phyloP scores from a whole-genome alignment of 37 sponge, comb jelly and placozoan species.

The Axinella damicornis region DNA sequence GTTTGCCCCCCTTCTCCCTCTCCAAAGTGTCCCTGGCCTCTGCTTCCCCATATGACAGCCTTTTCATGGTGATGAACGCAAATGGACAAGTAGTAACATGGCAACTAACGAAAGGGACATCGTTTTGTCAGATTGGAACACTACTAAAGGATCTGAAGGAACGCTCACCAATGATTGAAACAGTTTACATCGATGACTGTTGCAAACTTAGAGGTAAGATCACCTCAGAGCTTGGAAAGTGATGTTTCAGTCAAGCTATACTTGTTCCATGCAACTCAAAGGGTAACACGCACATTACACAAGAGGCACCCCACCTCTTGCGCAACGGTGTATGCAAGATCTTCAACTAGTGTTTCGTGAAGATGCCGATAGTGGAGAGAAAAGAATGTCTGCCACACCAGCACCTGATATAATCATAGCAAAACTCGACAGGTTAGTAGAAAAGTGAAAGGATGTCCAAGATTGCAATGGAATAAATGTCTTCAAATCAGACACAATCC shows the following conservation, averaged over 20 bases:
- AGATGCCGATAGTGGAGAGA: slow-evolving; percentile 18
- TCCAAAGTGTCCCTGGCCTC: no score
- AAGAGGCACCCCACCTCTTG: slow-evolving; percentile 19
- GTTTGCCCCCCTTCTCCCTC: no score
- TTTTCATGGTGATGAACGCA: slow-evolving; percentile 25
- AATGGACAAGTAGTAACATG: slow-evolving; percentile 47
- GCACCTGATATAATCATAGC: neutral
- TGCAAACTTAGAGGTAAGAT: slow-evolving; percentile 31
- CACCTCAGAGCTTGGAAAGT: slow-evolving; percentile 22
- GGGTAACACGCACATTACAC: slow-evolving; percentile 9
- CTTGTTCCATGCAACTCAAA: slow-evolving; percentile 65
- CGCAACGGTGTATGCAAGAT: slow-evolving; percentile 8
- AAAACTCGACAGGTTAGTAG: slow-evolving; percentile 28
- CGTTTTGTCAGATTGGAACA: slow-evolving; percentile 17
- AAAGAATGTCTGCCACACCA: slow-evolving; percentile 26
- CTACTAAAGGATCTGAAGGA: neutral
- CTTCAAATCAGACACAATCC: slow-evolving; percentile 5
- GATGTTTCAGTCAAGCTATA: slow-evolving; percentile 22
- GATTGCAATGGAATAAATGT: neutral
- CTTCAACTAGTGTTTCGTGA: slow-evolving; percentile 37
- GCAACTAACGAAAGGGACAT: slow-evolving; percentile 48
- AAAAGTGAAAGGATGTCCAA: slow-evolving; percentile 11
- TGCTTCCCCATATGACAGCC: slow-evolving; percentile 2
- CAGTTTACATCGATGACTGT: slow-evolving; percentile 50
- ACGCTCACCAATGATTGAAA: neutral